Evolutionary conservation across 2,888 invertebrate species (phyloP), one percentile per base, ranked within the genome.

Genomic region (Nymphalis c-album): DNA sequence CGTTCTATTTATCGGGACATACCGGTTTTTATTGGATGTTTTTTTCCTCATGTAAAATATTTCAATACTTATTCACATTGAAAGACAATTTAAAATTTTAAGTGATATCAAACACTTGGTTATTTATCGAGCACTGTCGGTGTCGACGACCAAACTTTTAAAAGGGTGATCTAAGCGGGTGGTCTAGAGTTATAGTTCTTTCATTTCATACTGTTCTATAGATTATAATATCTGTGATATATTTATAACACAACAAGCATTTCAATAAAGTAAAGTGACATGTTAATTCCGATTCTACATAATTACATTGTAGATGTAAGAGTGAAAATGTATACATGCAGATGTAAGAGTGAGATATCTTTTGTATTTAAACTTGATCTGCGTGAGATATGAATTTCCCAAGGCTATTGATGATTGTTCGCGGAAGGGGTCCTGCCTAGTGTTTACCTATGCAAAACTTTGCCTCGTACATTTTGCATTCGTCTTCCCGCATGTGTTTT

Each of bases 381-480:
- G 20, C 16, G 7, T 47, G 50, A 55, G 47, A 55, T 60, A 55
- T 61, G 35, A 20, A 63, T 53, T 61, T 50, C 31, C 17, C 40
- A 47, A 66, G 57, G 55, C 57, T 61, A 40, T 58, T 60, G 68
- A 62, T 64, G 63, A 64, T 68, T 63, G 57, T 65, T 60, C 65
- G 60, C 60, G 58, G 81, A 85, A 82, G 87, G 90, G 87, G 70
- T 69, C 67, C 83, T 77, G 80, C 77, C 80, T 81, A 78, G 82
- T 90, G 91, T 92, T 92, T 91, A 83, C 88, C 81, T 92, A 92
- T 92, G 92, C 89, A 90, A 91, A 92, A 91, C 85, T 88, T 90
- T 87, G 35, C 35, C 48, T 48, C 89, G 90, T 88, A 88, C 88
- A 85, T 88, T 91, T 86, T 85, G 85, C 85, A 90, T 88, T 90